A percentile compares a stretch with the other conserved stretches of the same genome.
These are phyloP conservation scores for Anisognathus igniventris DNA, from an alignment of 2,797 vertebrate species.

Conservation along the genomic window DNA sequence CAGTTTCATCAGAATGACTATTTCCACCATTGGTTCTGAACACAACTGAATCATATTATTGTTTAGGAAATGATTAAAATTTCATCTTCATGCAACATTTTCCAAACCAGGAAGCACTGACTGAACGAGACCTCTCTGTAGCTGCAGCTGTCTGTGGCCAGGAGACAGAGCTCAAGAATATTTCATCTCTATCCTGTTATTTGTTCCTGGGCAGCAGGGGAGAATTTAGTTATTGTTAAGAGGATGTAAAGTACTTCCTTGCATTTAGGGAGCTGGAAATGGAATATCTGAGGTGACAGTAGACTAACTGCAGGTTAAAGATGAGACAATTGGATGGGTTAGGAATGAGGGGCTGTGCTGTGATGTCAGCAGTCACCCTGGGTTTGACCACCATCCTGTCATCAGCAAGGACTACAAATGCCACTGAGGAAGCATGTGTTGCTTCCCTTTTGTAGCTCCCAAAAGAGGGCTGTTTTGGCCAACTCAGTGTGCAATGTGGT, in stretches of 20 bases:
- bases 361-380: neutral
- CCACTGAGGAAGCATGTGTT: accelerated
- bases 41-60: neutral
- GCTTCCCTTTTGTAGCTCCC: neutral
- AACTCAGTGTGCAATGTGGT: accelerated
- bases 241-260: neutral
- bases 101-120: neutral
- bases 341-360: neutral
- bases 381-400: neutral
- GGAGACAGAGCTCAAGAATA: neutral
- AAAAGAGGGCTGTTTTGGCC: neutral
- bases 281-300: neutral
- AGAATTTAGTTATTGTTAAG: neutral
- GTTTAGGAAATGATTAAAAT: neutral
- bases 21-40: neutral
- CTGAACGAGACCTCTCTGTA: neutral
- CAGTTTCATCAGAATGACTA: neutral
- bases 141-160: neutral
- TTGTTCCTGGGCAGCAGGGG: neutral
- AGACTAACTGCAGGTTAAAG: neutral
- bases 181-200: neutral
- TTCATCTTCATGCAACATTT: neutral
- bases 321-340: neutral
- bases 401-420: neutral
- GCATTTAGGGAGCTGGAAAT: neutral